Conservation (phyloP, 2,797 vertebrate species). For the Hyperoplus lanceolatus region DNA sequence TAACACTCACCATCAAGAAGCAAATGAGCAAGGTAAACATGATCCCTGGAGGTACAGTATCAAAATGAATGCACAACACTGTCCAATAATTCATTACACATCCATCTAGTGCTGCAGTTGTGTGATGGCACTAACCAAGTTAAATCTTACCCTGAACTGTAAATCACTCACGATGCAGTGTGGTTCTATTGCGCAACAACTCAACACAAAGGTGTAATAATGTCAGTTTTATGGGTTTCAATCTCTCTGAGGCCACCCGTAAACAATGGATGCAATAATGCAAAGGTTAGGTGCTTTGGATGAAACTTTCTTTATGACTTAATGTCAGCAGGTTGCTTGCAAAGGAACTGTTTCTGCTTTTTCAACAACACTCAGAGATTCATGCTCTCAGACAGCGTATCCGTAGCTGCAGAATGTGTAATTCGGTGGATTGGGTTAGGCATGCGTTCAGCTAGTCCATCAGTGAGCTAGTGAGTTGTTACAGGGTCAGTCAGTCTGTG, state of each 20-base stretch:
- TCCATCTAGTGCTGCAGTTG: conserved; percentile 49
- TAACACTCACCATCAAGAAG: conserved; percentile 29
- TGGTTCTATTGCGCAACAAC: conserved; percentile 39
- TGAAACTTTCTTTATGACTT: conserved; percentile 37
- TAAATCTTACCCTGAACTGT: conserved; percentile 53
- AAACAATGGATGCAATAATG: conserved; percentile 53
- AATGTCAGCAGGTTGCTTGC: conserved; percentile 18
- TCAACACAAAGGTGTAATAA: conserved; percentile 61
- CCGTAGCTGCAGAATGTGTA: conserved; percentile 23
- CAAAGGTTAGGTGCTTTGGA: conserved; percentile 44
- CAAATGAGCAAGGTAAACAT: conserved; percentile 53
- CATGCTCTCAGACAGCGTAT: conserved; percentile 10
- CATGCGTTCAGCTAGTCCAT: conserved; percentile 45
- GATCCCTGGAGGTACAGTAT: conserved; percentile 29
- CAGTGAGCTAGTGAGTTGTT: conserved; percentile 68
- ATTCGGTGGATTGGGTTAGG: conserved; percentile 22
- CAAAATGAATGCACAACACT: conserved; percentile 50
- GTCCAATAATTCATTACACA: conserved; percentile 45
- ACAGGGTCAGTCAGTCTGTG: conserved; percentile 66
- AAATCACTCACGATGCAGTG: conserved; percentile 56
- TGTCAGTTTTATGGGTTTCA: conserved; percentile 59
- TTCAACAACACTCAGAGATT: conserved; percentile 24
- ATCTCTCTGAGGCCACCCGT: conserved; percentile 58
- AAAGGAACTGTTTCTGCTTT: conserved; percentile 10
- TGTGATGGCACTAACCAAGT: conserved; percentile 62